Evolutionary conservation across 2,797 vertebrate species (phyloP), one percentile per base, ranked within the genome.

Genomic region (Oreochromis grahami): DNA sequence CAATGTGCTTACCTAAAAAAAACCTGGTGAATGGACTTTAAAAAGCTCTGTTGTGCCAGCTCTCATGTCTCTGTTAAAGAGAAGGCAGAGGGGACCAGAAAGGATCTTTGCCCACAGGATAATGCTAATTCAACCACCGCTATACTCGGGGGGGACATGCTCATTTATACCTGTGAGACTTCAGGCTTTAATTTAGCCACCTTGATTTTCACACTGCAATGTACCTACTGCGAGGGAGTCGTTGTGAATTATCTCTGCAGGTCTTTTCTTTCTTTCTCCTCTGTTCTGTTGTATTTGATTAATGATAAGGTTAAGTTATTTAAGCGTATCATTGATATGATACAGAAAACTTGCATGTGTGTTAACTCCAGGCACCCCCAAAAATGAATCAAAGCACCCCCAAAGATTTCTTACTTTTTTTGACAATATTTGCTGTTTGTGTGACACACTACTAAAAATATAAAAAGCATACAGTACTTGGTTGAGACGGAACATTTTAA

Each of bases 11-110:
- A 80, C 83, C 78, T 80, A 83, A 85, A 78, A 90, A 90, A 91
- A 92, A 84, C 80, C 89, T 86, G 83, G 80, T 79, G 87, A 87
- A 79, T 86, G 90, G 86, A 80, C 83, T 89, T 86, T 84, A 80
- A 84, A 63, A 63, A 78, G 21, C 81, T 82, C 78, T 86, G 86
- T 79, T 80, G 81, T 86, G 78, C 82, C 88, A 76, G 76, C 86
- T 89, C 86, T 85, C 82, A 82, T 87, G 79, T 84, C 77, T 90
- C 45, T 55, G 29, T 72, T 9, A 77, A 78, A 79, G 79, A 86
- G 43, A 65, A 82, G 80, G 83, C 77, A 78, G 58, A 81, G 63
- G 79, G 65, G 51, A 83, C 86, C 38, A 79, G 7, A 88, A 78
- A 53, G 80, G 74, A 79, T 83, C 82, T 77, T 77, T 77, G 51